Percentiles rank a stretch among this genome's conserved stretches.
These are phyloP conservation scores for Ips typographus DNA, from an alignment of 1,140 invertebrate genomes.

Conservation along the genomic window DNA sequence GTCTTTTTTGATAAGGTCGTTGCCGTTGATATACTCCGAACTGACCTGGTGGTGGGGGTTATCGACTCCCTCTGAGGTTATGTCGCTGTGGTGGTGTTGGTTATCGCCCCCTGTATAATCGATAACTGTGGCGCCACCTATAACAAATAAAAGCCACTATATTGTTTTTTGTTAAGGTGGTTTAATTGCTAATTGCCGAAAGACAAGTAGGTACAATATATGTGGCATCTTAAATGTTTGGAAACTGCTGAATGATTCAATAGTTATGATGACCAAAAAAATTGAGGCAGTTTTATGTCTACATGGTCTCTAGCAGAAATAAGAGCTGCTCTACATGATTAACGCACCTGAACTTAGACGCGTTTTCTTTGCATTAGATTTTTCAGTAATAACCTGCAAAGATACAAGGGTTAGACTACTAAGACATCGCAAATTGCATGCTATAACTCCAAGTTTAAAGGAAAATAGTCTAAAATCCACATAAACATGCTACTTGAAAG, in stretches of 20 bases:
- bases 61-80: conserved; percentile 53
- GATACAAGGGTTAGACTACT: not conserved
- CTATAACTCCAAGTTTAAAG: not conserved
- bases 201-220: too few relatives aligned
- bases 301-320: not conserved
- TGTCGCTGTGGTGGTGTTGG: conserved; percentile 51
- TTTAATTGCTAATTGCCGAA: not conserved
- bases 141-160: conserved; percentile 51
- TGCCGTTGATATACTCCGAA: conserved; percentile 60
- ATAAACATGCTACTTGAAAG: too few relatives aligned
- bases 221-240: too few relatives aligned
- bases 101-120: conserved; percentile 56
- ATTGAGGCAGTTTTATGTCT: not conserved
- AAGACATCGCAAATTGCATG: too few relatives aligned
- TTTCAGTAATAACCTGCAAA: conserved; percentile 17
- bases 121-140: conserved; percentile 60
- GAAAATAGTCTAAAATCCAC: too few relatives aligned
- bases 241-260: too few relatives aligned
- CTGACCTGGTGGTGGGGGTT: conserved; percentile 60
- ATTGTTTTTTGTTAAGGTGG: conserved; percentile 8
- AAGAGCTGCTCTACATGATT: conserved; percentile 2
- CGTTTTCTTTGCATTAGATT: not conserved
- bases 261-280: too few relatives aligned
- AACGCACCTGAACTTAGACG: conserved; percentile 22
- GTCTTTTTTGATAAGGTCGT: conserved; percentile 57